Percentiles rank a stretch among this genome's conserved stretches.
Conservation (phyloP, 2,888 invertebrate species). For the Drosophila austrosaltans region DNA sequence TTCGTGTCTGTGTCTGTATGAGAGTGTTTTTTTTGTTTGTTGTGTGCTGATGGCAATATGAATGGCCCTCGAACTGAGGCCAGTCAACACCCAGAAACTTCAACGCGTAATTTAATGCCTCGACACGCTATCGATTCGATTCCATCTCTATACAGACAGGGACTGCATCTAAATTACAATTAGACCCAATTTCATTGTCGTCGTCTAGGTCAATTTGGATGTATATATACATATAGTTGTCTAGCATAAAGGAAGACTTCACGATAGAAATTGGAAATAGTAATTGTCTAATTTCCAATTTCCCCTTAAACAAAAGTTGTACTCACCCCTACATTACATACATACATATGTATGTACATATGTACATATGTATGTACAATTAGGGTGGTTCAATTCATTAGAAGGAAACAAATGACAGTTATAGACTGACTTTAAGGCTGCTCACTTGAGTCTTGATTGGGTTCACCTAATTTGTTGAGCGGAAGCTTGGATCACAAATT, state of each 20-base stretch:
- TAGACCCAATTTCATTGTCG: conserved; percentile 51
- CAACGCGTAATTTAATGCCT: conserved; percentile 54
- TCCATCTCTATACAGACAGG: conserved; percentile 32
- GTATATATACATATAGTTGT: conserved; percentile 30
- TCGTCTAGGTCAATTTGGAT: not conserved
- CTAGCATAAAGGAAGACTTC: conserved; percentile 24
- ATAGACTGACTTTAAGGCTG: no score
- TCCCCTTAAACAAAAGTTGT: conserved; percentile 3
- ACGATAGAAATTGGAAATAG: conserved; percentile 52
- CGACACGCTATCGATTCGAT: conserved; percentile 51
- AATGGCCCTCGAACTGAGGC: conserved; percentile 9
- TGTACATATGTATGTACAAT: not conserved
- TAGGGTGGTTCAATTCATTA: not conserved
- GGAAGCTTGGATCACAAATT: no score
- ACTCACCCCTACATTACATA: conserved; percentile 4
- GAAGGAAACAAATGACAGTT: no score
- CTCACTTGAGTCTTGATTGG: no score
- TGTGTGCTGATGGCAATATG: conserved; percentile 37
- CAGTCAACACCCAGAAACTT: conserved; percentile 2
- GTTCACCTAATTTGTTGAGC: no score
- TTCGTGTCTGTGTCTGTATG: not conserved
- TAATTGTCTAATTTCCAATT: conserved; percentile 58
- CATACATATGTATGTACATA: not conserved
- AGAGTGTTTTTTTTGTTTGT: conserved; percentile 13
- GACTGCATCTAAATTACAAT: conserved; percentile 71